Percentiles rank a stretch among this genome's conserved stretches.
Conservation (phyloP, 2,113 vertebrate genomes). For the Neogobius melanostomus region DNA sequence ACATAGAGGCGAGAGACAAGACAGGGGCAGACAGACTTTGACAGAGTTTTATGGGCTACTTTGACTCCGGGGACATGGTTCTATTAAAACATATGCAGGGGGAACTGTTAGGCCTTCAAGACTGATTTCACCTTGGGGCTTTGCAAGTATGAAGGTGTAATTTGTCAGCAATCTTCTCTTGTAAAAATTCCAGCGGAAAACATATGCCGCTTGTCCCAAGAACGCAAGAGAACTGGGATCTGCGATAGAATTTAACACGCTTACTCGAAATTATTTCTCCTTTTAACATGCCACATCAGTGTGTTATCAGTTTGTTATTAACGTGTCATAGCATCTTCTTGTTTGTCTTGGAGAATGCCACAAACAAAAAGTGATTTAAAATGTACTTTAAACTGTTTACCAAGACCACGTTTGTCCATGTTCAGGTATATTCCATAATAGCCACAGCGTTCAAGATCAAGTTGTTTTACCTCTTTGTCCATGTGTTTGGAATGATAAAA, state of each 20-base stretch:
- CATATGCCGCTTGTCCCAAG: not conserved
- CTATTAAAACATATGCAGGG: not conserved
- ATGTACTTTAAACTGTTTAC: too few species aligned
- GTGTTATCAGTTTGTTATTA: too few species aligned
- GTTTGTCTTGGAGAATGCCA: too few species aligned
- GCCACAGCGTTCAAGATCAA: too few species aligned
- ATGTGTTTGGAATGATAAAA: too few species aligned
- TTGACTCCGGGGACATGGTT: constrained; percentile 1
- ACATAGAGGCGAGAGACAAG: constrained; percentile 23
- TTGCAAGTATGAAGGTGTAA: not conserved
- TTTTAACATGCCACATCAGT: too few species aligned
- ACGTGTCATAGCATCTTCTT: too few species aligned
- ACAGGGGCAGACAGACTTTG: not conserved
- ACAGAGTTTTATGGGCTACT: constrained; percentile 35
- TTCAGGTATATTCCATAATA: too few species aligned
- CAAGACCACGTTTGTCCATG: too few species aligned
- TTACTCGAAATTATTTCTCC: too few species aligned
- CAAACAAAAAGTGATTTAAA: too few species aligned
- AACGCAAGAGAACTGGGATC: not conserved
- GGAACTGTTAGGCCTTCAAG: not conserved
- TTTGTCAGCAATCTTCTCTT: constrained; percentile 2
- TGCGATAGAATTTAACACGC: not conserved
- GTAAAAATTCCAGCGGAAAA: constrained; percentile 1
- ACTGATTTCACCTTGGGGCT: not conserved
- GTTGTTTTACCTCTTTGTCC: too few species aligned